Percentiles rank a stretch among this genome's conserved stretches.
These are phyloP conservation scores for Neolamprologus longior DNA, from an alignment of 2,113 vertebrate species.

Conservation along the genomic window DNA sequence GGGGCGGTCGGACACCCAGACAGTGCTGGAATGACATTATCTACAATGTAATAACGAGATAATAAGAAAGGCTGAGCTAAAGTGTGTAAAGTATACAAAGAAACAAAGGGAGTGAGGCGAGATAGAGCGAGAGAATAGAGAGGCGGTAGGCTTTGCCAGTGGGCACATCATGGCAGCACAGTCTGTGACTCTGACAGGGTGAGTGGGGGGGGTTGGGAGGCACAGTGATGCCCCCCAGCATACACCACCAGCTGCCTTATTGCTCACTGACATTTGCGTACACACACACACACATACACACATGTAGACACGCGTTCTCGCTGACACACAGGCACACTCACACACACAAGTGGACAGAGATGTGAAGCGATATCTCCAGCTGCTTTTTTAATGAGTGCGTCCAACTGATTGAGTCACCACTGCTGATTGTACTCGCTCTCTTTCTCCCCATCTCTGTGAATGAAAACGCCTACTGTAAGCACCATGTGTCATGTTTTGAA, in stretches of 20 bases:
- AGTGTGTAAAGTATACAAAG: slow-evolving; percentile 29
- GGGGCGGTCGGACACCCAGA: slow-evolving; percentile 31
- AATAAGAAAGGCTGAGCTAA: slow-evolving; percentile 18
- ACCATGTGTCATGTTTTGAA: neutral
- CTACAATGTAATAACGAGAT: slow-evolving; percentile 24
- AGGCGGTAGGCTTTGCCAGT: slow-evolving; percentile 64
- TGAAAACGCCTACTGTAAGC: neutral
- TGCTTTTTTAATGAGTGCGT: slow-evolving; percentile 70
- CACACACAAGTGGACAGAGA: slow-evolving; percentile 56
- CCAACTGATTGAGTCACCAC: slow-evolving; percentile 54
- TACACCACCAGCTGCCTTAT: slow-evolving; percentile 69
- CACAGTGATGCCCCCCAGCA: slow-evolving; percentile 53
- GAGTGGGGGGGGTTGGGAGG: slow-evolving; percentile 23
- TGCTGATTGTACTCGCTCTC: slow-evolving; percentile 36
- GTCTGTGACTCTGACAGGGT: slow-evolving; percentile 73
- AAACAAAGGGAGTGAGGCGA: slow-evolving; percentile 36
- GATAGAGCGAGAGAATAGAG: slow-evolving; percentile 43
- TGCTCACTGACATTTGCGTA: slow-evolving; percentile 73
- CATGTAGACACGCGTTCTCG: neutral
- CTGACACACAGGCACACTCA: neutral
- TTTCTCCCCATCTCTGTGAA: neutral
- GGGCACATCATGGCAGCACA: slow-evolving; percentile 73
- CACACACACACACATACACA: neutral
- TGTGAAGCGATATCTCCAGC: slow-evolving; percentile 70
- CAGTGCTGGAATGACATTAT: slow-evolving; percentile 44